phyloP scores from a whole-genome alignment of 2,888 invertebrate genomes.

The Frankliniella fusca region DNA sequence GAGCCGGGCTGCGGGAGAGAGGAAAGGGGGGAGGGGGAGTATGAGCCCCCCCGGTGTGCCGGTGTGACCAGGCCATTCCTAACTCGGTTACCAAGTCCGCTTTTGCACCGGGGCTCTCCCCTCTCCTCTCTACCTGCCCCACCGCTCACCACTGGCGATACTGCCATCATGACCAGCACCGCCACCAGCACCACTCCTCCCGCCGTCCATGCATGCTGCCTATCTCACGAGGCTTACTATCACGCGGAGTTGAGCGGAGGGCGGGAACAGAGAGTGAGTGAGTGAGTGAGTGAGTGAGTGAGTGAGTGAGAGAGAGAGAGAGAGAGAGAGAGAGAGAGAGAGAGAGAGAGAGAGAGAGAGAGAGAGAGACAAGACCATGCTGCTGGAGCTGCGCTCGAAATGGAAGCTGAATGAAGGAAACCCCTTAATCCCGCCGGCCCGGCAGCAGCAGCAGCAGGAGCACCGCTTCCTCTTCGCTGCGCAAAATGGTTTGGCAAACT shows the following conservation, averaged over 20 bases:
- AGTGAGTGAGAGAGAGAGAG: not conserved
- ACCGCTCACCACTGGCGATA: no score
- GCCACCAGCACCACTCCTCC: not conserved
- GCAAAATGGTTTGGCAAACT: no score
- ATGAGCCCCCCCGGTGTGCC: no score
- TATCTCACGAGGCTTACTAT: not conserved
- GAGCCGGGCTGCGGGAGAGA: no score
- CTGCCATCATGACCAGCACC: no score
- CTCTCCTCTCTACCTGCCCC: not conserved
- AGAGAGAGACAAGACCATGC: not conserved
- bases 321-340: not conserved
- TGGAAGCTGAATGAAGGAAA: no score
- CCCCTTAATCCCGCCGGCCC: no score
- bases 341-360: not conserved
- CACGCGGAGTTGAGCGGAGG: not conserved
- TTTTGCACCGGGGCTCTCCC: constrained; percentile 29
- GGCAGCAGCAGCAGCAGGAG: not conserved
- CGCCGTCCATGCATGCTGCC: not conserved
- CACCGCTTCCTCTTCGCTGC: no score
- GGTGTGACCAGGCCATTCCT: no score
- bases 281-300: not conserved
- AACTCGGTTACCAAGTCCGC: no score
- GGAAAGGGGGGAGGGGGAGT: no score
- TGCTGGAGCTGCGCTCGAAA: not conserved
- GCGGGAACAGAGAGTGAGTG: not conserved